Base-by-base conservation (phyloP, 2,888 invertebrate species). In the Rambutsinella grinnellia region DNA sequence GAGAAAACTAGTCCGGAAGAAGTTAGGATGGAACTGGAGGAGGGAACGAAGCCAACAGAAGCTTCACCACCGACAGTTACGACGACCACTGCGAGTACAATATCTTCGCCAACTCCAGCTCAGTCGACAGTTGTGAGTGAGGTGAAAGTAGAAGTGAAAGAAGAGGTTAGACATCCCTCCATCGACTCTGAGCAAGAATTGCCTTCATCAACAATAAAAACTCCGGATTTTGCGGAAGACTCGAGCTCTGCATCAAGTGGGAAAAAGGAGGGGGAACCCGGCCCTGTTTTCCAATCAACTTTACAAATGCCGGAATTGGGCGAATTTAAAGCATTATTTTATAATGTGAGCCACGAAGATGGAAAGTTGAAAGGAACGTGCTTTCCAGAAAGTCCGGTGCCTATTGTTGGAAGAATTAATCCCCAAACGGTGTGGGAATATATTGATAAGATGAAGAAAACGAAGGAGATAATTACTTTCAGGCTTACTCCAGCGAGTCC, bases 401-500 rank as follows among this genome's bases (percentile, higher is more conserved):
- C 82, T 2, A 93, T 98, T 44, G 95, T 97, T 15, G 98, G 98
- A 0, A 90, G 98, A 84, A 97, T 98, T 85, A 91, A 92, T 66
- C 95, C 95, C 0, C 93, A 93, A 13, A 95, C 94, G 13, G 96
- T 90, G 5, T 97, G 95, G 95, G 96, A 97, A 72, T 98, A 98
- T 85, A 92, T 98, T 69, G 90, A 90, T 44, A 95, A 97, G 88
- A 94, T 96, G 89, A 94, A 94, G 85, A 93, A 93, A 85, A 93
- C 93, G 77, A 96, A 96, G 88, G 94, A 96, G 85, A 93, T 97
- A 27, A 90, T 95, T 13, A 90, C 97, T 24, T 88, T 97, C 63
- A 90, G 93, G 78, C 88, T 97, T 62, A 92, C 93, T 81, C 94
- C 96, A 0, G 92, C 93, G 0, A 92, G 92, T 81, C 92, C 93